Percentiles rank a stretch among this genome's conserved stretches.
These are phyloP conservation scores for Dynastes maya DNA, from an alignment of 2,888 invertebrate genomes.

Conservation along the genomic window DNA sequence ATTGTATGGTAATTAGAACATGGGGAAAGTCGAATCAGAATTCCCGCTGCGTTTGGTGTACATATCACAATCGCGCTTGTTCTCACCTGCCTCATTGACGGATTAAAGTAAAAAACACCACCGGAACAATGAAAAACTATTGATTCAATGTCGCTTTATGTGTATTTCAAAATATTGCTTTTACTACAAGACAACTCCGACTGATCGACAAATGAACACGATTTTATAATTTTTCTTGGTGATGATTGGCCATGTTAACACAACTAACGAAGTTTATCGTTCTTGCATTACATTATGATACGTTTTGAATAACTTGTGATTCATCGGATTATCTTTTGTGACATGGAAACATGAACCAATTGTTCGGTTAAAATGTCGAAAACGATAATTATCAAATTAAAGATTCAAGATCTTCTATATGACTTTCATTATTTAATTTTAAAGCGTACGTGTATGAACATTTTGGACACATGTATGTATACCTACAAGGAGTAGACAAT, in stretches of 20 bases:
- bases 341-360: too few species aligned
- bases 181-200: slow-evolving; percentile 27
- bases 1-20: slow-evolving; percentile 68
- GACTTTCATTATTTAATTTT: too few species aligned
- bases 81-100: slow-evolving; percentile 62
- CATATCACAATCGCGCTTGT: slow-evolving; percentile 55
- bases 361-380: too few species aligned
- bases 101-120: slow-evolving; percentile 55
- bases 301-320: too few species aligned
- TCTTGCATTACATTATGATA: too few species aligned
- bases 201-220: slow-evolving; percentile 12
- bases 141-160: slow-evolving; percentile 38
- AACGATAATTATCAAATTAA: too few species aligned
- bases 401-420: too few species aligned
- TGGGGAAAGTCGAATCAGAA: slow-evolving; percentile 61
- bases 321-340: too few species aligned
- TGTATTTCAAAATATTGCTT: slow-evolving; percentile 40
- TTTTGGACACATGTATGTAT: too few species aligned
- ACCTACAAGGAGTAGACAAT: too few species aligned
- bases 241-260: slow-evolving; percentile 1
- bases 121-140: slow-evolving; percentile 45
- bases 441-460: too few species aligned
- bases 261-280: neutral
- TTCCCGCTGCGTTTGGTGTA: slow-evolving; percentile 58
- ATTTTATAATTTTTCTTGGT: slow-evolving; percentile 12